Conservation (phyloP, 1,140 invertebrate species). For the Drosophila ercepeae region DNA sequence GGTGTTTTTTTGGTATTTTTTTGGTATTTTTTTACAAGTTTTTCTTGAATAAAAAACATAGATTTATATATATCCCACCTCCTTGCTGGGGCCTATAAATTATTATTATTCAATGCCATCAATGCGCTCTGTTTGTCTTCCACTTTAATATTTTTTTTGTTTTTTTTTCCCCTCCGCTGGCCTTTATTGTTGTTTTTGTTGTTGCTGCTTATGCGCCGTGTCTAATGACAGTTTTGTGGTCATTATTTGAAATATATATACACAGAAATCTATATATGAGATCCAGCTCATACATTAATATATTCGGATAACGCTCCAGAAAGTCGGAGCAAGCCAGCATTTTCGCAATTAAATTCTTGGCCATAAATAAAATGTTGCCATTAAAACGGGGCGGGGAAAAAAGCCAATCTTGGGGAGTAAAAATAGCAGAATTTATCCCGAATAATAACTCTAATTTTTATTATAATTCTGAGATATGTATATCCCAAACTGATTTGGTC, state of each 20-base stretch:
- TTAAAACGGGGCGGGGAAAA: conserved; percentile 20
- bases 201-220: conserved; percentile 70
- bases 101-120: conserved; percentile 51
- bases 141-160: conserved; percentile 34
- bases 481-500: too few relatives aligned
- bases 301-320: conserved; percentile 31
- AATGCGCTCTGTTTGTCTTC: conserved; percentile 63
- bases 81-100: conserved; percentile 30
- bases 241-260: conserved; percentile 74
- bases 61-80: conserved; percentile 18
- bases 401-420: too few relatives aligned
- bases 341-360: conserved; percentile 72
- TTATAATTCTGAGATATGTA: too few relatives aligned
- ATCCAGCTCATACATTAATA: too few relatives aligned
- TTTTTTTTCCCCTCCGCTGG: background rate
- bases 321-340: conserved; percentile 43
- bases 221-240: conserved; percentile 77
- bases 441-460: too few relatives aligned
- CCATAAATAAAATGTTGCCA: conserved; percentile 67
- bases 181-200: conserved; percentile 22
- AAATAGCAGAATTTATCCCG: conserved; percentile 11
- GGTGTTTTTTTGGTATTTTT: background rate
- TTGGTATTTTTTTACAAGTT: background rate
- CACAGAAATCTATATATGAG: conserved; percentile 1
- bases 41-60: background rate